phyloP scores from a whole-genome alignment of 2,888 invertebrate species.

The Gibbula magus region DNA sequence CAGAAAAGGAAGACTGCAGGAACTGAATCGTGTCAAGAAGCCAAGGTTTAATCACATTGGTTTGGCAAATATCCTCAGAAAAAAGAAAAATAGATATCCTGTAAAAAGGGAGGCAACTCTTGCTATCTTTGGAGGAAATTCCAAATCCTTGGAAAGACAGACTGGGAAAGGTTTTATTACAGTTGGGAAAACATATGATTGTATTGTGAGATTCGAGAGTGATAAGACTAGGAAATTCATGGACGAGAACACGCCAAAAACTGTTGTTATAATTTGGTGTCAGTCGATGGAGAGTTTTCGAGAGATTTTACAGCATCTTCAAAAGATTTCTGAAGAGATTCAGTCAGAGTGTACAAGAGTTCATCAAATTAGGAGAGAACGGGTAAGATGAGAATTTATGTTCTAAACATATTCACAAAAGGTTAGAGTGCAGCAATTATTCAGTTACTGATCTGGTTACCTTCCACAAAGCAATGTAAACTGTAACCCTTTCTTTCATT shows the following conservation, averaged over 20 bases:
- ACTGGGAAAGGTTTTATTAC: background rate
- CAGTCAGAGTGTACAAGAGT: background rate
- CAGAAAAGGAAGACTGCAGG: background rate
- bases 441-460: too few species aligned
- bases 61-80: background rate
- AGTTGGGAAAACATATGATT: background rate
- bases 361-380: background rate
- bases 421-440: too few species aligned
- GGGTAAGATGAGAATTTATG: background rate
- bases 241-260: background rate
- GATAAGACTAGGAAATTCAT: background rate
- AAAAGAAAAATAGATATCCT: background rate
- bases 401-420: background rate
- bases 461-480: too few species aligned
- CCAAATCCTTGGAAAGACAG: background rate
- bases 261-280: conserved; percentile 1
- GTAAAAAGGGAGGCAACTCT: background rate
- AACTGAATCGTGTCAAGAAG: background rate
- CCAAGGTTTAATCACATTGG: background rate
- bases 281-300: background rate
- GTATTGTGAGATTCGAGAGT: background rate
- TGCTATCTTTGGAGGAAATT: background rate
- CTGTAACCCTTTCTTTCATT: too few species aligned
- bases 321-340: background rate
- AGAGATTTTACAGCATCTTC: background rate